Conservation (phyloP, 2,797 vertebrate genomes). For the Manis pentadactyla region DNA sequence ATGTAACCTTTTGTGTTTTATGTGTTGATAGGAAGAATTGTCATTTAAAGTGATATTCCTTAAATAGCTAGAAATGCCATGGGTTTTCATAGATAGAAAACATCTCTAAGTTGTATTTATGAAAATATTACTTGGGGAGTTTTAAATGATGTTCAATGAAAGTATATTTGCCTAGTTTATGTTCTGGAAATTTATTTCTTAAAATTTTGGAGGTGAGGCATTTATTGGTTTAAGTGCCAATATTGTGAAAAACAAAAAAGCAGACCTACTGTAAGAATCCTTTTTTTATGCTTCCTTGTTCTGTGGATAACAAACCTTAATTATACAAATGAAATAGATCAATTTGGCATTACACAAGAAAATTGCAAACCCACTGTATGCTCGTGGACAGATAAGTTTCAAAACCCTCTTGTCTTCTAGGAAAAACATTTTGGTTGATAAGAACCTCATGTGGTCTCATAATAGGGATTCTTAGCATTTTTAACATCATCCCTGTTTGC, state of each 20-base stretch:
- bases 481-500: constrained; percentile 85
- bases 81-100: constrained; percentile 70
- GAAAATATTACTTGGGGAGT: constrained; percentile 66
- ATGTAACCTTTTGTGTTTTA: background rate
- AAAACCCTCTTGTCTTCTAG: constrained; percentile 78
- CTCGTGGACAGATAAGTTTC: constrained; percentile 64
- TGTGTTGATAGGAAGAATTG: background rate
- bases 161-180: constrained; percentile 45
- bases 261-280: constrained; percentile 39
- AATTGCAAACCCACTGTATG: constrained; percentile 61
- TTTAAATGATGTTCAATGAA: constrained; percentile 75
- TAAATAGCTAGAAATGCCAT: background rate
- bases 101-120: constrained; percentile 68
- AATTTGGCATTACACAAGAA: constrained; percentile 7
- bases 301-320: constrained; percentile 68
- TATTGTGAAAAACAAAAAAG: constrained; percentile 39
- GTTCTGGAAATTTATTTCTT: constrained; percentile 51
- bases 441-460: constrained; percentile 78
- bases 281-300: constrained; percentile 75
- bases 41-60: constrained; percentile 1
- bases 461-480: constrained; percentile 82
- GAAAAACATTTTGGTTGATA: constrained; percentile 75
- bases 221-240: constrained; percentile 14
- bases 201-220: constrained; percentile 69
- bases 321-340: constrained; percentile 71